These are phyloP conservation scores for Pseudococcus jackbeardsleyi DNA, from an alignment of 2,888 invertebrate species.

Conservation along the genomic window DNA sequence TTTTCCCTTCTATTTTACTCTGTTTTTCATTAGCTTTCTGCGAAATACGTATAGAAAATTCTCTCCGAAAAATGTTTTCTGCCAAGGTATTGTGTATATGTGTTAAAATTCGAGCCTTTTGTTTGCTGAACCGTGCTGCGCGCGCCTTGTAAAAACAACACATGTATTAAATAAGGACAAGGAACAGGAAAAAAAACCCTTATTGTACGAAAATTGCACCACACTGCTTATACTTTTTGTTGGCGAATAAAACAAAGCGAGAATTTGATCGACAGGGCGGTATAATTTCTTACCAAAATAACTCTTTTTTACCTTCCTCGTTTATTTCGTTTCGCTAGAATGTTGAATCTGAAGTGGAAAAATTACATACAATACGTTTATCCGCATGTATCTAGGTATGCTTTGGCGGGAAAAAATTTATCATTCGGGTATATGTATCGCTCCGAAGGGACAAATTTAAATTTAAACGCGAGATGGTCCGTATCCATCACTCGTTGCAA, in stretches of 20 bases:
- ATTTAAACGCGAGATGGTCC: conserved; percentile 5
- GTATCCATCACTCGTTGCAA: not conserved
- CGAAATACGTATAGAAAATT: not conserved
- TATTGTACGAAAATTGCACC: not conserved
- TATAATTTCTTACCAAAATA: not conserved
- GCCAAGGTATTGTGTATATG: not conserved
- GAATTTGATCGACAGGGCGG: conserved; percentile 17
- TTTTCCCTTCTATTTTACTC: not conserved
- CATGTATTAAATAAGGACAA: not conserved
- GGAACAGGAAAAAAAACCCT: not conserved
- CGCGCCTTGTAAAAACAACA: conserved; percentile 1
- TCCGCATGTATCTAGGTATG: not conserved
- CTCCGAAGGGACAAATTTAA: conserved; percentile 9
- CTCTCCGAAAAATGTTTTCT: not conserved
- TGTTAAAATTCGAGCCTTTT: conserved; percentile 6
- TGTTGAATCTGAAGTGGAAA: not conserved
- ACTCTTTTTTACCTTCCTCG: not conserved
- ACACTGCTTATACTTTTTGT: not conserved
- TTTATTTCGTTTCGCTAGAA: not conserved
- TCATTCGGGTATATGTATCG: not conserved
- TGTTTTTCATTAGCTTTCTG: not conserved
- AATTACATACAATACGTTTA: conserved; percentile 5
- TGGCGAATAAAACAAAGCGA: not conserved
- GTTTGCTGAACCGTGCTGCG: not conserved
- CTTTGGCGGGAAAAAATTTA: not conserved